Percentiles rank a stretch among this genome's conserved stretches.
Evolutionary conservation across 2,797 vertebrate genomes (phyloP).

Genomic region (Sebastes ruberrimus): DNA sequence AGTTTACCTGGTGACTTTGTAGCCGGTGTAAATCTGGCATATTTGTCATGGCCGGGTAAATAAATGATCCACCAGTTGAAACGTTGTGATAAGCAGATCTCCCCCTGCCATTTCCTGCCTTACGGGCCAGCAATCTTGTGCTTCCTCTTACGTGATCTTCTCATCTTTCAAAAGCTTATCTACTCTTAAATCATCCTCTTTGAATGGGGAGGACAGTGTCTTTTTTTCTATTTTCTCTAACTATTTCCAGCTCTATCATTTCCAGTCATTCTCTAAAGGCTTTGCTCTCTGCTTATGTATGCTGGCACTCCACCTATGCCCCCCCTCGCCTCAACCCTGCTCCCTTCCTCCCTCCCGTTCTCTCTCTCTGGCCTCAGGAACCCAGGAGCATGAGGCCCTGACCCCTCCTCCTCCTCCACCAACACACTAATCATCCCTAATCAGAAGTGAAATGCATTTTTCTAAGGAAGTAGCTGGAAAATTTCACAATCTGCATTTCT

Average conservation of each 20-base stretch:
- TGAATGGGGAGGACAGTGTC: constrained; percentile 44
- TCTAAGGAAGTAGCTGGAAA: constrained; percentile 90
- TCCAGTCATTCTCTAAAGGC: constrained; percentile 59
- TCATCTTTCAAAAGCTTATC: constrained; percentile 72
- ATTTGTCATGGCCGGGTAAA: constrained; percentile 67
- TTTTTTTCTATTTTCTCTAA: constrained; percentile 52
- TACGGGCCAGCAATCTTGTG: constrained; percentile 52
- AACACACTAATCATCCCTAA: constrained; percentile 81
- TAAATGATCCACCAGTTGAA: constrained; percentile 68
- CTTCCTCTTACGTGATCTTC: constrained; percentile 71
- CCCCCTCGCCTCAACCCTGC: constrained; percentile 1
- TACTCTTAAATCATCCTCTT: constrained; percentile 72
- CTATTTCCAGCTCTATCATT: constrained; percentile 71
- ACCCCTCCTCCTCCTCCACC: constrained; percentile 72
- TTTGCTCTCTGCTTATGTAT: constrained; percentile 43
- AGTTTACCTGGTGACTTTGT: constrained; percentile 81
- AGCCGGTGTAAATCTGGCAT: constrained; percentile 77
- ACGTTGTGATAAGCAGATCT: constrained; percentile 59
- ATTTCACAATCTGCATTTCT: constrained; percentile 91
- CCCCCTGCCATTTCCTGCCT: constrained; percentile 67
- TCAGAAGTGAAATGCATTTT: constrained; percentile 91
- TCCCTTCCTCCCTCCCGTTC: constrained; percentile 14
- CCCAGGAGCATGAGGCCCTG: constrained; percentile 71
- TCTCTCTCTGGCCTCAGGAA: constrained; percentile 61
- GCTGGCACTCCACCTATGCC: constrained; percentile 51